Percentiles rank a stretch among this genome's conserved stretches.
Evolutionary conservation across 2,113 vertebrate genomes (phyloP).

Genomic region (Diadophis punctatus): DNA sequence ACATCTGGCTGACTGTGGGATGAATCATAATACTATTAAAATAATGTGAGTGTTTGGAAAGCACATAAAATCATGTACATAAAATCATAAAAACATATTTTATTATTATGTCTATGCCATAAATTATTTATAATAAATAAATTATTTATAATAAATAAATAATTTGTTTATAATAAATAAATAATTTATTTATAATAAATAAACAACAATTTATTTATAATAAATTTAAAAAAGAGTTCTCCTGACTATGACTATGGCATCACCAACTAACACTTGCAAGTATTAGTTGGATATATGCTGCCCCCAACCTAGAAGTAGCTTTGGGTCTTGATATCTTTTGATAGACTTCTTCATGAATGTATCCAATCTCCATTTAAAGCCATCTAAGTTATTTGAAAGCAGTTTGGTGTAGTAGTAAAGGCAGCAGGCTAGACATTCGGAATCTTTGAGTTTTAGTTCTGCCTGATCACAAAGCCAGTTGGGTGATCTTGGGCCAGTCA

Average conservation of each 20-base stretch:
- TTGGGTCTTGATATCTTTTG: neutral
- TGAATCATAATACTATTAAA: neutral
- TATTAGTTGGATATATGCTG: neutral
- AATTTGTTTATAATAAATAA: neutral
- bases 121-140: neutral
- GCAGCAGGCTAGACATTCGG: neutral
- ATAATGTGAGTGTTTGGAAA: neutral
- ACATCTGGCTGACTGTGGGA: neutral
- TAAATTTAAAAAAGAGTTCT: neutral
- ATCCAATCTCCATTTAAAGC: neutral
- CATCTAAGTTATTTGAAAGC: neutral
- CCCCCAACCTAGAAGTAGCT: neutral
- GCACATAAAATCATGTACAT: neutral
- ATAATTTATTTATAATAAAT: neutral
- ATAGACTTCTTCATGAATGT: neutral
- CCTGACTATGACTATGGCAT: neutral
- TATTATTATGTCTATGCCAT: no score
- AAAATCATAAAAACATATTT: neutral
- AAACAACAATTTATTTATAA: neutral
- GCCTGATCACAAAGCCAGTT: neutral
- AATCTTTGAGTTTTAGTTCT: neutral
- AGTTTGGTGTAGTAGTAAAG: neutral
- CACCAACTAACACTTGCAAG: neutral
- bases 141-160: neutral
- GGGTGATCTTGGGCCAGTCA: neutral